Conservation (phyloP, 2,113 vertebrate genomes). For the Xenopus laevis region DNA sequence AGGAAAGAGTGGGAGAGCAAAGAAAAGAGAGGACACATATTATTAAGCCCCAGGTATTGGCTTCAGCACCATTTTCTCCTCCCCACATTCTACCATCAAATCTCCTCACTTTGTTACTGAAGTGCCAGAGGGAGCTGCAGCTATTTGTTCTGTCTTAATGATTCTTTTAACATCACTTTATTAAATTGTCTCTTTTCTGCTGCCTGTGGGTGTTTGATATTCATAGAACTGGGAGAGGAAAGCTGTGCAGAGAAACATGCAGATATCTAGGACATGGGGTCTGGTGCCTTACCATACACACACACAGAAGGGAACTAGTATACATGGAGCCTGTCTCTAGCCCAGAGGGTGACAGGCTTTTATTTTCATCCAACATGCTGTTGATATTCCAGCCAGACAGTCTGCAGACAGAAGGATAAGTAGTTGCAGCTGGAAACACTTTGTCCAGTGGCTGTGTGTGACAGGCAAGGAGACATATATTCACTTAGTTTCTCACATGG, state of each 20-base stretch:
- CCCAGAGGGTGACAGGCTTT: background rate
- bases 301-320: background rate
- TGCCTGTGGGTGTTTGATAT: background rate
- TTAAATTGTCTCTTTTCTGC: conserved; percentile 31
- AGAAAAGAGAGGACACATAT: conserved; percentile 9
- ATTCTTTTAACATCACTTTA: conserved; percentile 41
- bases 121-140: conserved; percentile 24
- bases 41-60: conserved; percentile 22
- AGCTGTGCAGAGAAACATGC: background rate
- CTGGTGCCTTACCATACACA: background rate
- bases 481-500: background rate
- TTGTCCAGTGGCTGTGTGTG: background rate
- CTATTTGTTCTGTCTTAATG: conserved; percentile 44
- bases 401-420: background rate
- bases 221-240: background rate
- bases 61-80: conserved; percentile 10
- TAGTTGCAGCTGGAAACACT: conserved; percentile 7
- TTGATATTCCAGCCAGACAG: background rate
- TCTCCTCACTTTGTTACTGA: conserved; percentile 17
- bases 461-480: background rate
- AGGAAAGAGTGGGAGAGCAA: background rate
- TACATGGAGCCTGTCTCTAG: background rate
- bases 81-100: background rate
- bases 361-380: background rate
- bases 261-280: background rate